A percentile compares a stretch with the other conserved stretches of the same genome.
phyloP scores from a whole-genome alignment of 2,113 vertebrate species.

The Brachirus orientalis region DNA sequence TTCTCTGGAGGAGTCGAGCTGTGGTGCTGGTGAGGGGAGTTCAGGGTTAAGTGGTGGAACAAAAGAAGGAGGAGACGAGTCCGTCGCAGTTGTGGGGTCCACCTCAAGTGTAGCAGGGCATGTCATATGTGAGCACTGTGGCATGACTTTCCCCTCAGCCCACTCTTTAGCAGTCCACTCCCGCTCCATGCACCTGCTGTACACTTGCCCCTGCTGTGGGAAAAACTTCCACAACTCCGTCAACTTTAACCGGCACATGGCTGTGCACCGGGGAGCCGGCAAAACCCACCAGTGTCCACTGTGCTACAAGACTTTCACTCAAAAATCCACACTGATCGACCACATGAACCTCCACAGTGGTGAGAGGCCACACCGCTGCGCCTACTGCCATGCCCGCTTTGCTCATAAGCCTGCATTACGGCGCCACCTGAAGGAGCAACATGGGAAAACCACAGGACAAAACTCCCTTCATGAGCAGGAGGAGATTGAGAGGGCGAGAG shows the following conservation, averaged over 20 bases:
- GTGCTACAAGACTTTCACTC: constrained; percentile 94
- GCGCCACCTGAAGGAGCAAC: constrained; percentile 93
- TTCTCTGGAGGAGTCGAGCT: constrained; percentile 59
- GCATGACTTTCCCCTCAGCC: constrained; percentile 87
- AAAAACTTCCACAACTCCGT: constrained; percentile 93
- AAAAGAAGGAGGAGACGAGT: constrained; percentile 77
- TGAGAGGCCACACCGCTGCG: constrained; percentile 89
- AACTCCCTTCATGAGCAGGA: constrained; percentile 88
- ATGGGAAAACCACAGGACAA: constrained; percentile 92
- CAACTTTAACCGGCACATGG: constrained; percentile 94
- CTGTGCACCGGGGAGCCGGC: constrained; percentile 86
- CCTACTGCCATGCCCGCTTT: constrained; percentile 92
- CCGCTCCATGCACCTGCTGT: constrained; percentile 88
- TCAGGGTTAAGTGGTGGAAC: constrained; percentile 62
- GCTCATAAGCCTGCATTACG: constrained; percentile 93
- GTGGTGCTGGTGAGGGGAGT: constrained; percentile 63
- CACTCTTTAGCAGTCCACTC: constrained; percentile 89
- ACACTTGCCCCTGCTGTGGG: constrained; percentile 93
- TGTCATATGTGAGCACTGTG: constrained; percentile 88
- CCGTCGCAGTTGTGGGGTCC: constrained; percentile 79
- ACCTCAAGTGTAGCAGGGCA: constrained; percentile 78
- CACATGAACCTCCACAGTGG: constrained; percentile 97
- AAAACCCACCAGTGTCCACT: constrained; percentile 91
- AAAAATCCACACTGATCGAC: constrained; percentile 93
- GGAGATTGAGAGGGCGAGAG: constrained; percentile 65